Base-by-base conservation (phyloP, 2,113 vertebrate species). In the Colossoma macropomum region DNA sequence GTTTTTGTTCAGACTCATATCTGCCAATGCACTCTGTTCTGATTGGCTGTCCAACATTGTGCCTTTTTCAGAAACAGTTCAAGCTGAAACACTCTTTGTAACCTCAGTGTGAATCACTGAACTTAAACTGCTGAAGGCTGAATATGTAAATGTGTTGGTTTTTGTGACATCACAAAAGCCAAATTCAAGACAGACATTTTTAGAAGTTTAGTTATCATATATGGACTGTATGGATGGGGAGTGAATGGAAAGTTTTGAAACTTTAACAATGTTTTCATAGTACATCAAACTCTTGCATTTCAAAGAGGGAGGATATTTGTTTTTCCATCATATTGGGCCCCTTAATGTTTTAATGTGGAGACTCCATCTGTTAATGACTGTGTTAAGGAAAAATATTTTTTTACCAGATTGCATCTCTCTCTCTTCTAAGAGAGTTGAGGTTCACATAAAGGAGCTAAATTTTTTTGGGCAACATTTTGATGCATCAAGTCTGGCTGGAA, bases 401-500 rank as follows among this genome's bases (percentile, higher is more conserved):
- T 25, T 13, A 62, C 66, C 32, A 38, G 16, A 9, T 38, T 30
- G 27, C 27, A 12, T 34, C 19, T 21, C 34, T 69, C 32, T 38
- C 66, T 34, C 38, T 38, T 38, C 21, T 69, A 19, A 21, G 23
- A 60, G 4, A 12, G 59, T 13, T 27, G n/a, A 38, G 28, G n/a
- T 69, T 34, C 66, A 34, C 32, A 69, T 19, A 69, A 34, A 69
- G 32, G 23, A 41, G 68, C 6, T 10, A 45, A 60, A 4, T 13
- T 56, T 34, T 38, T 5, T 30, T 45, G 15, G 12, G 70, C 16
- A 48, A 1, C 12, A 71, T 38, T 34, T 32, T 66, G 21, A 25
- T 54, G n/a, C 27, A 68, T 69, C 30, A 69, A 69, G 21, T 23
- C 66, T 70, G 68, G 38, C 19, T 34, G 45, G 68, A 70, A 70